Base-by-base conservation (phyloP, 2,888 invertebrate species). In the Uloborus plumipes region DNA sequence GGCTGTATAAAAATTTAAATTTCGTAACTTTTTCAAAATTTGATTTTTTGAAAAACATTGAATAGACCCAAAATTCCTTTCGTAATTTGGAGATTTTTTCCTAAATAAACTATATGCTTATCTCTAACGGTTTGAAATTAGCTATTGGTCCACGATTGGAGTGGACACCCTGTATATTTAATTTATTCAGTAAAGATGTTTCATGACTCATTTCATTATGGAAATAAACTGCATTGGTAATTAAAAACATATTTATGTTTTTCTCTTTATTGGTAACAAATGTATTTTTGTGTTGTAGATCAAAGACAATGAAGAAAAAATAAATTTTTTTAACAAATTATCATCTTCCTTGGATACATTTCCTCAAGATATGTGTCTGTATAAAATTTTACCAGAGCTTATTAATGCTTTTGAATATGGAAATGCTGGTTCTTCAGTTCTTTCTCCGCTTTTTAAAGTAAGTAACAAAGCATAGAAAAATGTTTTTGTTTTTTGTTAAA, bases 321-420 rank as follows among this genome's bases (percentile, higher is more conserved):
- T 93, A 85, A 89, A 94, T 87, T 99, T 99, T 90, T 98, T 99
- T 89, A 93, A 94, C 51, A 94, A 94, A 61, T 90, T 98, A 16
- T 93, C 95, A 18, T 92, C 93, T 14, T 93, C 95, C 87, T 90
- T 99, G 87, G 97, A 98, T 87, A 94, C 93, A 88, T 98, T 99
- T 88, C 98, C 98, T 0, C 94, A 95, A 85, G 93, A 95, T 87
- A 94, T 98, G 74, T 97, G 98, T 88, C 93, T 93, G 87, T 94
- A 96, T 89, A 99, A 98, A 91, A 97, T 99, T 86, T 91, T 99
- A 87, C 99, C 99, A 0, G 97, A 97, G 89, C 90, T 99, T 84
- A 92, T 98, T 86, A 95, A 96, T 84, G 97, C 98, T 1, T 99
- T 97, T 88, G 97, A 99, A 88, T 99, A 96, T 90, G 98, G 98